Evolutionary conservation across 2,113 vertebrate species (phyloP).

Genomic region (Sceloporus tristichus): DNA sequence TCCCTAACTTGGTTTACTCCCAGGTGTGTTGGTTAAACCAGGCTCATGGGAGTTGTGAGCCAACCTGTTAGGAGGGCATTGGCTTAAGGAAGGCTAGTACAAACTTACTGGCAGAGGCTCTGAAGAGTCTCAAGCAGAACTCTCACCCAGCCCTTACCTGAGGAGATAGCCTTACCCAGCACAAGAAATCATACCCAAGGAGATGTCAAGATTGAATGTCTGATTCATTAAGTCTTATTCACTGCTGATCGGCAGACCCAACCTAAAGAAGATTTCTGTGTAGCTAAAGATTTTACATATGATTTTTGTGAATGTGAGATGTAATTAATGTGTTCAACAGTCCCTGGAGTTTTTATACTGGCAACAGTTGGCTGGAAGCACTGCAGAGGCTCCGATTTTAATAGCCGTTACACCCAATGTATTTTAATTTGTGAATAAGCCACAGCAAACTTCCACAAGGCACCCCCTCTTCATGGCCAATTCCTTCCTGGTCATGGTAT

Average conservation of each 20-base stretch:
- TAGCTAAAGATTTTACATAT: neutral
- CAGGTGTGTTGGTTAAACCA: too few relatives aligned
- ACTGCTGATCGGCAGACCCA: neutral
- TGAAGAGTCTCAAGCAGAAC: neutral
- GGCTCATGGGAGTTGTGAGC: too few relatives aligned
- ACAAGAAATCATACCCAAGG: neutral
- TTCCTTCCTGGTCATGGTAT: neutral
- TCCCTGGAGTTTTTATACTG: neutral
- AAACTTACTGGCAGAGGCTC: neutral
- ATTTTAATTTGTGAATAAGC: neutral
- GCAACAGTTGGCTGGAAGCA: neutral
- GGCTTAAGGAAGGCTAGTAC: too few relatives aligned
- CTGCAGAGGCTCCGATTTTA: too few relatives aligned
- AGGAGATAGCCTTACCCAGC: too few relatives aligned
- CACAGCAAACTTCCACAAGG: neutral
- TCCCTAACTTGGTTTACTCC: too few relatives aligned
- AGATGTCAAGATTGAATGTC: neutral
- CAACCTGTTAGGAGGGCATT: too few relatives aligned
- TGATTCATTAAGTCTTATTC: too few relatives aligned
- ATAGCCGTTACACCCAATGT: neutral
- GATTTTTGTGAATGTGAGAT: neutral
- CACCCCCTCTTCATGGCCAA: accelerated
- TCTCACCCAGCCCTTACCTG: neutral
- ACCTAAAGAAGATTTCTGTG: neutral
- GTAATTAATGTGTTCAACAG: neutral